A percentile compares a stretch with the other conserved stretches of the same genome.
Evolutionary conservation across 2,797 vertebrate genomes (phyloP).

Genomic region (Eptatretus atami): DNA sequence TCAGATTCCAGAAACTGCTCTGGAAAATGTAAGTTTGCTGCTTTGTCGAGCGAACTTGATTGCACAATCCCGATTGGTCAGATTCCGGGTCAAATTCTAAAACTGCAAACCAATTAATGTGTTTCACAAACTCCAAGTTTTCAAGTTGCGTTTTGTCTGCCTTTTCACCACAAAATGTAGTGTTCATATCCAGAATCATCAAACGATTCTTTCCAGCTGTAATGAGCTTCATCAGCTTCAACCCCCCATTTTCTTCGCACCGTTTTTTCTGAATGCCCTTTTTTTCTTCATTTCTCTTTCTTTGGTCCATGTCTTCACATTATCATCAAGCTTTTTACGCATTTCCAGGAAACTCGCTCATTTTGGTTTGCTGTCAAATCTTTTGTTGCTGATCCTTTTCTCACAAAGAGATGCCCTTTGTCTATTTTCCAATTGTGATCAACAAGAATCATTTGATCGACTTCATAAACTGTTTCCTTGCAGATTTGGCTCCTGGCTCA

Average conservation of each 20-base stretch:
- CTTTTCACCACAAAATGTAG: conserved; percentile 31
- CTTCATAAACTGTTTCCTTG: conserved; percentile 15
- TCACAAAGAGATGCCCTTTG: conserved; percentile 16
- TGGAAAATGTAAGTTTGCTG: conserved; percentile 17
- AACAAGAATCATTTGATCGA: conserved; percentile 7
- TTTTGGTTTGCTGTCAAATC: conserved; percentile 15
- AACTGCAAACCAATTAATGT: conserved; percentile 24
- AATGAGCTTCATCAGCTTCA: conserved; percentile 23
- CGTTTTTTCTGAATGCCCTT: conserved; percentile 8
- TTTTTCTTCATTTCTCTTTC: conserved; percentile 13
- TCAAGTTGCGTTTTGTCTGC: conserved; percentile 17
- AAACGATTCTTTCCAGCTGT: conserved; percentile 22
- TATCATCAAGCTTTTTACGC: conserved; percentile 10
- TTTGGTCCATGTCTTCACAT: conserved; percentile 8
- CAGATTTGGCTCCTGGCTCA: conserved; percentile 19
- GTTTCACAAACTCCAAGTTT: conserved; percentile 20
- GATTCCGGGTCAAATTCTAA: conserved; percentile 10
- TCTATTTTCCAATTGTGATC: conserved; percentile 12
- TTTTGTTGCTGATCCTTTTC: conserved; percentile 16
- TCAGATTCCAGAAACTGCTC: conserved; percentile 16
- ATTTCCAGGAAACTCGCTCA: conserved; percentile 8
- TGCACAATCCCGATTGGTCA: conserved; percentile 2
- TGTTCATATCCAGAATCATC: conserved; percentile 24
- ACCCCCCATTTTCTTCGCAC: conserved; percentile 12
- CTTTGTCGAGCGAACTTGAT: conserved; percentile 1